Evolutionary conservation across 2,113 vertebrate species (phyloP).

Genomic region (Nibea albiflora): DNA sequence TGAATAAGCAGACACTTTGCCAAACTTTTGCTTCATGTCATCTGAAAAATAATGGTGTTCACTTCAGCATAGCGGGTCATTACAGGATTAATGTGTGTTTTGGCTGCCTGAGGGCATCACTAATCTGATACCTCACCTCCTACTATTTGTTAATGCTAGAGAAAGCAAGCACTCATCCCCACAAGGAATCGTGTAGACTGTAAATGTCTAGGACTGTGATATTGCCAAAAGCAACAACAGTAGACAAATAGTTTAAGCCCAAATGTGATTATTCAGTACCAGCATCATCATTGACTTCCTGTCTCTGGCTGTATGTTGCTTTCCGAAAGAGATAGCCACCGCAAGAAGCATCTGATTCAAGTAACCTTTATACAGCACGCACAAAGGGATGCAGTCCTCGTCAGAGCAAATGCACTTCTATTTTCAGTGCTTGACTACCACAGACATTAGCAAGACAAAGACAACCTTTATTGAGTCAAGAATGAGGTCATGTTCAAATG

Average conservation of each 20-base stretch:
- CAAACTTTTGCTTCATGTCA: constrained; percentile 57
- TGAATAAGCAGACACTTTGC: constrained; percentile 25
- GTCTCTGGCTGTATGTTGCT: constrained; percentile 13
- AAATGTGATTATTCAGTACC: constrained; percentile 39
- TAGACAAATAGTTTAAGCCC: constrained; percentile 39
- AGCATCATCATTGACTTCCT: constrained; percentile 42
- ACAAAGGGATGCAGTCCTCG: constrained; percentile 22
- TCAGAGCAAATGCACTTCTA: constrained; percentile 15
- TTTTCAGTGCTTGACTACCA: constrained; percentile 15
- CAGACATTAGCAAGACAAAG: not conserved
- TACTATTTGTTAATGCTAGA: constrained; percentile 59
- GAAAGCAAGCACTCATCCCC: constrained; percentile 53
- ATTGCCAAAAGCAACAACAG: constrained; percentile 22
- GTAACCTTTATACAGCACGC: not conserved
- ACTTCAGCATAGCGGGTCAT: constrained; percentile 46
- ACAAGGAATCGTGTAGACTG: constrained; percentile 34
- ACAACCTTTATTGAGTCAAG: not conserved
- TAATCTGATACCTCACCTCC: constrained; percentile 65
- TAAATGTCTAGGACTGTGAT: constrained; percentile 48
- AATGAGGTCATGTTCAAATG: constrained; percentile 9
- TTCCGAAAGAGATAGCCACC: constrained; percentile 4
- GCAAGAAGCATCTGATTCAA: not conserved
- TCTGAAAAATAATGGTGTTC: constrained; percentile 51
- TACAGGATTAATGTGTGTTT: constrained; percentile 66
- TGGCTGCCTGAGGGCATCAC: constrained; percentile 57